Evolutionary conservation across 2,797 vertebrate genomes (phyloP).

Genomic region (Acipenser ruthenus): DNA sequence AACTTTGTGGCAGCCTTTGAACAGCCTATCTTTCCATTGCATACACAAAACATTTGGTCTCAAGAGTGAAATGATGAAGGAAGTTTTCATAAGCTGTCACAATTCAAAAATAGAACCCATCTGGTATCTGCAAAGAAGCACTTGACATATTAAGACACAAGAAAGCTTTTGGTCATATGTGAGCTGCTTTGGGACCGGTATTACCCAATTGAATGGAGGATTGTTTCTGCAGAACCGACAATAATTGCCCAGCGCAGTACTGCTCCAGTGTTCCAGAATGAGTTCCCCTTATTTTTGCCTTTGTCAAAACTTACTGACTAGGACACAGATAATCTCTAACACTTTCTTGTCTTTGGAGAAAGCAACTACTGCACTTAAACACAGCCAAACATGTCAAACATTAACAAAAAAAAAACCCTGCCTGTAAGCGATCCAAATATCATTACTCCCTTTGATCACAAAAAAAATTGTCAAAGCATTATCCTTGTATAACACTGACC

Average conservation of each 20-base stretch:
- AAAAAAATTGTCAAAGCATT: no score
- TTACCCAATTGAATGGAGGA: slow-evolving; percentile 27
- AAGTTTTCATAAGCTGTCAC: slow-evolving; percentile 19
- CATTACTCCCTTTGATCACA: no score
- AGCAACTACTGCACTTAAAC: no score
- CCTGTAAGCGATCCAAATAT: no score
- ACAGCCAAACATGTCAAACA: no score
- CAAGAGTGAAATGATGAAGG: slow-evolving; percentile 17
- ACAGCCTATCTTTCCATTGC: slow-evolving; percentile 13
- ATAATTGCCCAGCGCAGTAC: slow-evolving; percentile 20
- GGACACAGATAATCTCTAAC: no score
- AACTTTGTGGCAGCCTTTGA: not conserved
- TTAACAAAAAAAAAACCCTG: no score
- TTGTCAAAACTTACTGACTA: no score
- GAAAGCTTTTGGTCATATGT: slow-evolving; percentile 27
- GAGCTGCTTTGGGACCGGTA: slow-evolving; percentile 23
- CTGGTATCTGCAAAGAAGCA: slow-evolving; percentile 31
- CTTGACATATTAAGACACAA: slow-evolving; percentile 9
- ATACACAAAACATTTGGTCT: slow-evolving; percentile 18
- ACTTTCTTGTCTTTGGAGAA: no score
- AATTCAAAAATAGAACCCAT: slow-evolving; percentile 41
- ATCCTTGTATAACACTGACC: no score
- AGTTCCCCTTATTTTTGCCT: not conserved
- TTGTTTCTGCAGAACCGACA: slow-evolving; percentile 23
- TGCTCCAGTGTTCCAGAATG: not conserved